Base-by-base conservation (phyloP, 2,888 invertebrate genomes). In the Crioceris asparagi region DNA sequence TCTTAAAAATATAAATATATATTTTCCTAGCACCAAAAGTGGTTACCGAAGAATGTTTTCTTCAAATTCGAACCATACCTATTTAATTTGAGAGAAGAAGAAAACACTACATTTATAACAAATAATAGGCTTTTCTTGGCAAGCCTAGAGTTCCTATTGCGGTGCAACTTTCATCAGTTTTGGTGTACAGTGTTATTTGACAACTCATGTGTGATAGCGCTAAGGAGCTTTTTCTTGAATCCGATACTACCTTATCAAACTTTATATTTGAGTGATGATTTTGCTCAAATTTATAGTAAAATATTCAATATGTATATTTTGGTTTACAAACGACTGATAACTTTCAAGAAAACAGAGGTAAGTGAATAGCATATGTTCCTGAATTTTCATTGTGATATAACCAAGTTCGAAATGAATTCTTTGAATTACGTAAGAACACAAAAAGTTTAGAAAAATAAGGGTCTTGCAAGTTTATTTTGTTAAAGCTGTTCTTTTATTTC, bases 341-440 rank as follows among this genome's bases (percentile, higher is more conserved):
- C 85, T 8, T 79, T 79, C 60, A 80, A 78, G 50, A 85, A 88
- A 59, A 80, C 80, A 11, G 74, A 77, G 64, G 82, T 81, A 57
- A 57, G 44, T 46, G 27, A 29, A 29, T 4, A 25, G 6, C 4
- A 25, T 29, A 5, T 16, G 11, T 16, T 16, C 3, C 4, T 12
- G 4, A n/a, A 16, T 29, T 11, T 12, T 29, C 12, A 3, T 29
- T 3, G 10, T 5, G 6, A 29, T 8, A 6, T 11, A 12, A 29
- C 12, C n/a, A n/a, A n/a, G n/a, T n/a, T n/a, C n/a, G n/a, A n/a
- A n/a, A n/a, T n/a, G n/a, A n/a, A n/a, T n/a, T n/a, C n/a, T n/a
- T n/a, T n/a, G n/a, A n/a, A 12, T 26, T 18, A 26, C 25, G 25
- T 18, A n/a, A 33, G 23, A 29, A 29, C 11, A 29, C 12, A 12